These are phyloP conservation scores for Cydia pomonella DNA, from an alignment of 1,140 invertebrate species.

Conservation along the genomic window DNA sequence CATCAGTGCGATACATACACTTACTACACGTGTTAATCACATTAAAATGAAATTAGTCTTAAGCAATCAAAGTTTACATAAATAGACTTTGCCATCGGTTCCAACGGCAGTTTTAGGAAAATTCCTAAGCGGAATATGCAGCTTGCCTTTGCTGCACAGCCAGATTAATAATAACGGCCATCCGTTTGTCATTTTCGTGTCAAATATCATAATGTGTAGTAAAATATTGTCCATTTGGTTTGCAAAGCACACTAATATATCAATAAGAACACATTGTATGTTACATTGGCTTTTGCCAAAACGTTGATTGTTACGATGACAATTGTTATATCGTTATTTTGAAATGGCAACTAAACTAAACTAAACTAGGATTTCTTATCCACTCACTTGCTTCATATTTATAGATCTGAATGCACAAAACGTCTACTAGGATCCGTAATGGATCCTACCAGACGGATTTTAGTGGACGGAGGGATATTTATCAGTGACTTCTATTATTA, in stretches of 20 bases:
- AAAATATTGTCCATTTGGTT: slow-evolving; percentile 1
- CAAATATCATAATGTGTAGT: neutral
- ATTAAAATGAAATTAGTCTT: neutral
- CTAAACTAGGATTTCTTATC: too few relatives aligned
- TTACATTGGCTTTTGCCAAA: neutral
- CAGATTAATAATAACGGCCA: neutral
- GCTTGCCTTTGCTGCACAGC: neutral
- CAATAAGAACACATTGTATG: slow-evolving; percentile 26
- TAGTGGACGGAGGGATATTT: too few relatives aligned
- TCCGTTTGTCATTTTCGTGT: slow-evolving; percentile 22
- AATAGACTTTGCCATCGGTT: slow-evolving; percentile 3
- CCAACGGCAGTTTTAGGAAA: neutral
- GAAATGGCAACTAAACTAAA: too few relatives aligned
- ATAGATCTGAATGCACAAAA: too few relatives aligned
- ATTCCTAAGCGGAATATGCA: slow-evolving; percentile 31
- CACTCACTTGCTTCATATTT: too few relatives aligned
- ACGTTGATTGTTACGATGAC: neutral
- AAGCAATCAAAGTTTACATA: slow-evolving; percentile 13
- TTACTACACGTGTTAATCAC: neutral
- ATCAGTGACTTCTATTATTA: too few relatives aligned
- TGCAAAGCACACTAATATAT: neutral
- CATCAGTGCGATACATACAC: neutral
- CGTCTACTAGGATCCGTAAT: too few relatives aligned
- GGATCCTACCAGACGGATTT: too few relatives aligned
- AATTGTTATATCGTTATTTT: neutral